These are phyloP conservation scores for Chymomyza costata DNA, from an alignment of 1,140 invertebrate genomes.

Conservation along the genomic window DNA sequence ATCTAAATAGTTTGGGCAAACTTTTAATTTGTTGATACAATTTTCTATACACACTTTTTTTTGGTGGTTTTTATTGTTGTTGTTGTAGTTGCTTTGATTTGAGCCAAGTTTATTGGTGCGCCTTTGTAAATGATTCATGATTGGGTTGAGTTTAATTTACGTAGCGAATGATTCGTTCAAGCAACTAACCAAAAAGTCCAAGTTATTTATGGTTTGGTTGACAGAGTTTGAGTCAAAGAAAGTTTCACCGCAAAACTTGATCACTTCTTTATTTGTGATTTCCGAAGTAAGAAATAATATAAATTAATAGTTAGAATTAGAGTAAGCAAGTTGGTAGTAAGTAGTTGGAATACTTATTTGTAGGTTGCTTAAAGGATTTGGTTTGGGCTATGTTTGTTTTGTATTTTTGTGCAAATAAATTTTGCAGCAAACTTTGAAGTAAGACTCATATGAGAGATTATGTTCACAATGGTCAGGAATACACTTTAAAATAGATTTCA, in stretches of 20 bases:
- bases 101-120: no score
- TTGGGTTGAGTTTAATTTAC: conserved; percentile 48
- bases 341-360: no score
- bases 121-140: conserved; percentile 64
- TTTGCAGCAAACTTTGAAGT: no score
- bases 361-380: no score
- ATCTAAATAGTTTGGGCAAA: conserved; percentile 53
- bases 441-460: no score
- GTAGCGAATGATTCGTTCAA: conserved; percentile 36
- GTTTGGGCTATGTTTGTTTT: no score
- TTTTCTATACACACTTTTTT: conserved; percentile 20
- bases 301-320: conserved; percentile 27
- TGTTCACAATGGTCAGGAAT: no score
- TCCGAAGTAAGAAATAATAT: conserved; percentile 16
- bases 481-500: no score
- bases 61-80: conserved; percentile 6
- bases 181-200: conserved; percentile 19
- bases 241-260: conserved; percentile 5
- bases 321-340: no score
- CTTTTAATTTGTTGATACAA: conserved; percentile 48
- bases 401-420: no score
- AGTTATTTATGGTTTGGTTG: conserved; percentile 35
- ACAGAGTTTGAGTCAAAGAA: conserved; percentile 6
- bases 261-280: no score
- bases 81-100: conserved; percentile 51